phyloP scores from a whole-genome alignment of 1,140 invertebrate genomes.

The Drosophila murphyi region DNA sequence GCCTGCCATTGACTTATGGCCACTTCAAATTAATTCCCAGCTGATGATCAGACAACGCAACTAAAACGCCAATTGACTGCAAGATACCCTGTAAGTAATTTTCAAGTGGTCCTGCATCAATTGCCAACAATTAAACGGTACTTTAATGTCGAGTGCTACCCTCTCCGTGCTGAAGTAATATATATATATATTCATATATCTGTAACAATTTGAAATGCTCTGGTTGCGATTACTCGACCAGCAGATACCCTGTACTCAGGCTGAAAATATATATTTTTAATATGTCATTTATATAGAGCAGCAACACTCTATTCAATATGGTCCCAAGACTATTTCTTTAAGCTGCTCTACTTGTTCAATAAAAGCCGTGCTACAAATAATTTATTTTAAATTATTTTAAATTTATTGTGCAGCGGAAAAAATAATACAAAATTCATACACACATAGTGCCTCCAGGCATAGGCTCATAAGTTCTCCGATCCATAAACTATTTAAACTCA shows the following conservation, averaged over 20 bases:
- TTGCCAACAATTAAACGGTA: background rate
- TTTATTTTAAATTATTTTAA: too few relatives aligned
- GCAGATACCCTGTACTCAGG: background rate
- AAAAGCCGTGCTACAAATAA: too few relatives aligned
- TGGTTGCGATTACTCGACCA: background rate
- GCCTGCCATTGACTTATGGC: conserved; percentile 58
- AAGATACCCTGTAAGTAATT: background rate
- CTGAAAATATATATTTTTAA: background rate
- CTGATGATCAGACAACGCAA: conserved; percentile 2
- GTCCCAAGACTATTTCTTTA: too few relatives aligned
- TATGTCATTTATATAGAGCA: background rate
- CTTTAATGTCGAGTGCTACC: background rate
- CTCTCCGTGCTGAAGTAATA: too few relatives aligned
- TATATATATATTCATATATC: background rate
- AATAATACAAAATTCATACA: too few relatives aligned
- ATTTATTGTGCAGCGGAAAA: too few relatives aligned
- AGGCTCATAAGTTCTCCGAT: background rate
- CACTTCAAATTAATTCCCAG: conserved; percentile 71
- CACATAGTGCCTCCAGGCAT: too few relatives aligned
- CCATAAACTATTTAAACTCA: background rate
- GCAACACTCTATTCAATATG: too few relatives aligned
- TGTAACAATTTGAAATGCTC: background rate
- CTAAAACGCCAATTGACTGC: background rate
- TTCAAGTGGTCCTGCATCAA: background rate
- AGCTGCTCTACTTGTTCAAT: too few relatives aligned